A percentile compares a stretch with the other conserved stretches of the same genome.
Conservation (phyloP, 2,888 invertebrate species). For the Mimas tiliae region DNA sequence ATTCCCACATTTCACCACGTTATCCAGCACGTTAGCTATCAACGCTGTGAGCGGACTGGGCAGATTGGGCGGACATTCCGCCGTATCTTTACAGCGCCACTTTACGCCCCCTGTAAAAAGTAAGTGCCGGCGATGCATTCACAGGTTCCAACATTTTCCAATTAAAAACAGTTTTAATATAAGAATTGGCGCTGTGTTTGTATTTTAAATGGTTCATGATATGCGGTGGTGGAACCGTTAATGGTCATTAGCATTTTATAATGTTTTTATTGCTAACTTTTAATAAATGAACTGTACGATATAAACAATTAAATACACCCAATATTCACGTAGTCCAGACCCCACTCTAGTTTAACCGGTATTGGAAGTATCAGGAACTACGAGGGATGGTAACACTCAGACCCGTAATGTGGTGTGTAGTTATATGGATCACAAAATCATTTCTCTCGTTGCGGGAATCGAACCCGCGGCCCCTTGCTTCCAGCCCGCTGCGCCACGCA, state of each 20-base stretch:
- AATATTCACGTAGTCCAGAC: too few species aligned
- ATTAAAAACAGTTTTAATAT: conserved; percentile 34
- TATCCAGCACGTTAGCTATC: conserved; percentile 15
- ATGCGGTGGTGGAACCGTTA: background rate
- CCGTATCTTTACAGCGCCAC: conserved; percentile 43
- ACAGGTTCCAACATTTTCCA: conserved; percentile 36
- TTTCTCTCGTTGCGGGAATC: too few species aligned
- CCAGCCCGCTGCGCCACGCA: too few species aligned
- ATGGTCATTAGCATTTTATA: background rate
- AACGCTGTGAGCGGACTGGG: conserved; percentile 1
- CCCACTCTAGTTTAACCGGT: too few species aligned
- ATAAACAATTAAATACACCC: too few species aligned
- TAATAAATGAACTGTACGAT: too few species aligned
- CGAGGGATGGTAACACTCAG: too few species aligned
- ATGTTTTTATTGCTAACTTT: too few species aligned
- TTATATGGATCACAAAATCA: too few species aligned
- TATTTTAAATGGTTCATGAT: background rate
- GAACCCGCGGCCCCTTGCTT: too few species aligned
- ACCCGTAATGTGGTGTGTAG: too few species aligned
- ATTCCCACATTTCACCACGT: conserved; percentile 15
- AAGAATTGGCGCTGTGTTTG: background rate
- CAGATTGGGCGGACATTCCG: conserved; percentile 26
- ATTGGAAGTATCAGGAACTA: too few species aligned
- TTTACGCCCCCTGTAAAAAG: conserved; percentile 44
- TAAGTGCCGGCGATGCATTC: conserved; percentile 40